Evolutionary conservation across 2,797 vertebrate species (phyloP), one percentile per base, ranked within the genome.

Genomic region (Pseudocheirus occidentalis): DNA sequence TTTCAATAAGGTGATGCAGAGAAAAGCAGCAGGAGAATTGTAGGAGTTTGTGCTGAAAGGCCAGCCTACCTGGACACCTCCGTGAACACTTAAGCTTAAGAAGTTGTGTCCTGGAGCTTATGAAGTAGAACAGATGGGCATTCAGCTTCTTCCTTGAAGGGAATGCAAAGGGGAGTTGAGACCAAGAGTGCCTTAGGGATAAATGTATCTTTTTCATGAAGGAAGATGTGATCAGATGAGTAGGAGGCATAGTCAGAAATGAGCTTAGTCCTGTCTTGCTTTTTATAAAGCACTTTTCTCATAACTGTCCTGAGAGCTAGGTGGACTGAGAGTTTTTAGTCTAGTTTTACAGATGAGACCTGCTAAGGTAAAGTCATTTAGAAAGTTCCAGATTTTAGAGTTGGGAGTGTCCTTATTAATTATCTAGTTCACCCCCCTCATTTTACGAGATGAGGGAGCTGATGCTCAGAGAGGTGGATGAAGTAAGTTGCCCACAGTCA

Each of bases 31-130:
- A 34, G 46, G 34, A 31, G n/a, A 93, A 87, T 94, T 90, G 55
- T 93, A 90, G 91, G 95, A 92, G 81, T 97, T 97, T 93, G 46
- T 94, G 73, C 91, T 66, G 90, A 97, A 96, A 97, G 94, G 90
- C 95, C 94, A 95, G 58, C 5, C 5, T 93, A 93, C 94, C 66
- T 96, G 94, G 93, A 96, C 94, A 31, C 95, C 90, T 96, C 53
- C 94, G 29, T 94, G 96, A 96, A 91, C 93, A 89, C 18, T 90
- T 31, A 91, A 95, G 66, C 55, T 57, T 91, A 90, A 92, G 55
- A 91, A 89, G 56, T 91, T 96, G 93, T 59, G 55, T 55, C 94
- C 40, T 95, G 93, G 59, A 94, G 66, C 90, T 91, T 96, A 16
- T 94, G 95, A 92, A 73, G 34, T 95, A 92, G 93, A 96, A 62